Evolutionary conservation across 2,888 invertebrate species (phyloP), one percentile per base, ranked within the genome.

Genomic region (Eupeodes latifasciatus): DNA sequence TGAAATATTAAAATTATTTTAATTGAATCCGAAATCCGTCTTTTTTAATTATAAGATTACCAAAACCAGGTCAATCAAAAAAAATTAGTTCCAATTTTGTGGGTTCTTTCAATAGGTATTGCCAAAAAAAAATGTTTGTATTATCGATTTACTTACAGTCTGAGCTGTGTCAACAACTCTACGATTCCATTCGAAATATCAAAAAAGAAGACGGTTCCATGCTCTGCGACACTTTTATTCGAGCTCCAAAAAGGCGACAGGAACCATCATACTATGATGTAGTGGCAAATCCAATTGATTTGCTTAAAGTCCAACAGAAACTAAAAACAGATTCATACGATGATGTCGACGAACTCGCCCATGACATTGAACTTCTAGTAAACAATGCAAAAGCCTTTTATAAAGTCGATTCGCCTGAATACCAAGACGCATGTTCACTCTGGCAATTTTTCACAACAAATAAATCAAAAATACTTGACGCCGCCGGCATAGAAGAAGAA

Each of bases 281-380:
- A 53, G 98, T 99, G 2, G 95, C 96, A 9, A 98, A 98, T 92
- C 99, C 99, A 1, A 99, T 99, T 92, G 99, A 99, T 93, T 95
- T 99, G 91, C 94, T 99, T 9, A 91, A 95, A 94, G 98, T 99
- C 4, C 99, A 99, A 93, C 99, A 99, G 92, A 99, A 99, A 93
- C 94, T 99, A 11, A 99, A 98, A 95, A 98, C 98, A 0, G 99
- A 99, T 91, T 98, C 99, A 77, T 99, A 99, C 93, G 97, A 97
- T 90, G 98, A 98, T 92, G 95, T 99, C 90, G 98, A 98, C 47
- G 98, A 98, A 92, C 94, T 99, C 86, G 96, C 98, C 55, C 95
- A 96, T 10, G 99, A 99, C 93, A 96, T 99, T 90, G 97, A 98
- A 91, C 94, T 99, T 51, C 95, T 99, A 91, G 96, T 99, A 44